Percentiles rank a stretch among this genome's conserved stretches.
Evolutionary conservation across 2,113 vertebrate species (phyloP).

Genomic region (Morone saxatilis): DNA sequence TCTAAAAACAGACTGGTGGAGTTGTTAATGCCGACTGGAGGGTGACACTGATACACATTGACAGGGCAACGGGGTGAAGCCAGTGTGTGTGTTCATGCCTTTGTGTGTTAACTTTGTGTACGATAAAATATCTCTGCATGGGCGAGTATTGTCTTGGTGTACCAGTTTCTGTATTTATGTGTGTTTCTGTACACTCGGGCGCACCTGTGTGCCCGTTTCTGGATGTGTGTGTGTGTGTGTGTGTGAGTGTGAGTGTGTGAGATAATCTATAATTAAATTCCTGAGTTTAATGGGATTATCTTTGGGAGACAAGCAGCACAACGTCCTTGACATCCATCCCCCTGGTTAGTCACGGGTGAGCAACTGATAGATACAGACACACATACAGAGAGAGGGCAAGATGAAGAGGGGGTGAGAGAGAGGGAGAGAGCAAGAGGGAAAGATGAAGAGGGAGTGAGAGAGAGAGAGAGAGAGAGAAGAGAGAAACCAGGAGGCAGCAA

Average conservation of each 20-base stretch:
- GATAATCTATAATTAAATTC: constrained; percentile 78
- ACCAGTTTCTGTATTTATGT: not conserved
- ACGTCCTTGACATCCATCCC: constrained; percentile 69
- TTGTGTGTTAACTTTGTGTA: not conserved
- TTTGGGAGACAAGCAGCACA: constrained; percentile 66
- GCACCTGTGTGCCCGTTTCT: not conserved
- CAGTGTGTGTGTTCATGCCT: not conserved
- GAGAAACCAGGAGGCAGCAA: not conserved
- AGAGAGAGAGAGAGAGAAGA: not conserved
- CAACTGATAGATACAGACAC: constrained; percentile 33
- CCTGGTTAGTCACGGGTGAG: constrained; percentile 44
- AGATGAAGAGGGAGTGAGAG: not conserved
- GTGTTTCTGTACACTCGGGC: not conserved
- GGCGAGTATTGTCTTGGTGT: not conserved
- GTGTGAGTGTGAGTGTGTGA: constrained; percentile 21
- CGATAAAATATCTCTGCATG: not conserved
- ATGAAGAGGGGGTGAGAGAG: not conserved
- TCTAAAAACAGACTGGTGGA: constrained; percentile 62
- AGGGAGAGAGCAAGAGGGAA: not conserved
- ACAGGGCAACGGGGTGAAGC: constrained; percentile 50
- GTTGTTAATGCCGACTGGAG: constrained; percentile 54
- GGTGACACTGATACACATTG: constrained; percentile 69
- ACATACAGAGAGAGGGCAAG: not conserved
- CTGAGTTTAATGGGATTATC: constrained; percentile 76
- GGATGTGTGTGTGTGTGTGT: not conserved